phyloP scores from a whole-genome alignment of 2,797 vertebrate species.

The Urophycis tenuis region DNA sequence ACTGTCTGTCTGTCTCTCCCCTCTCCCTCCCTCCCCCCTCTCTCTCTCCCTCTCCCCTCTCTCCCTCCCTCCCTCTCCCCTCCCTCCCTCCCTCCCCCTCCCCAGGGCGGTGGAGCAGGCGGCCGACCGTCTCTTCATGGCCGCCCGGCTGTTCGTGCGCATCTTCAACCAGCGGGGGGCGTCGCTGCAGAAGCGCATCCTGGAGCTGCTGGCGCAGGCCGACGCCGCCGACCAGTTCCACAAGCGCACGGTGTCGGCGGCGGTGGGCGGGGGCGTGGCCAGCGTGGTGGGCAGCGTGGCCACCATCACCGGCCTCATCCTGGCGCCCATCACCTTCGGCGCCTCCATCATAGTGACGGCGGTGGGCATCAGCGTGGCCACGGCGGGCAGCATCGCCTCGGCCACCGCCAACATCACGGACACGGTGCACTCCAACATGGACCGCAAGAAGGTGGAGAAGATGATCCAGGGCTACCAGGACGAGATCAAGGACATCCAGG shows the following conservation, averaged over 20 bases:
- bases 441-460: conserved; percentile 63
- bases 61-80: background rate
- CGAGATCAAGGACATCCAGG: conserved; percentile 53
- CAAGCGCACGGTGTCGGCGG: conserved; percentile 49
- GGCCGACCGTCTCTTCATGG: conserved; percentile 64
- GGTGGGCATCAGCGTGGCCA: conserved; percentile 60
- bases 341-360: conserved; percentile 64
- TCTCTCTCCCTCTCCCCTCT: too few species aligned
- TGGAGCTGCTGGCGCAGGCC: conserved; percentile 55
- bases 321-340: conserved; percentile 64
- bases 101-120: conserved; percentile 60
- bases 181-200: conserved; percentile 55
- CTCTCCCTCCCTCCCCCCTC: background rate
- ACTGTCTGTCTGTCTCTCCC: too few species aligned
- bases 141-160: conserved; percentile 58
- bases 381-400: conserved; percentile 63
- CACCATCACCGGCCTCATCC: conserved; percentile 60
- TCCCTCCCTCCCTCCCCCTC: background rate
- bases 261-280: conserved; percentile 63
- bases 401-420: conserved; percentile 64
- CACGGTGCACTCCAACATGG: conserved; percentile 57
- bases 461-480: conserved; percentile 65
- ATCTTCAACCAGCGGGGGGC: conserved; percentile 65
- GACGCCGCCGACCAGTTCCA: conserved; percentile 61
- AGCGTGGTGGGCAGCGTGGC: conserved; percentile 61